Evolutionary conservation across 2,888 invertebrate genomes (phyloP).

Genomic region (Caenorhabditis sulstoni): DNA sequence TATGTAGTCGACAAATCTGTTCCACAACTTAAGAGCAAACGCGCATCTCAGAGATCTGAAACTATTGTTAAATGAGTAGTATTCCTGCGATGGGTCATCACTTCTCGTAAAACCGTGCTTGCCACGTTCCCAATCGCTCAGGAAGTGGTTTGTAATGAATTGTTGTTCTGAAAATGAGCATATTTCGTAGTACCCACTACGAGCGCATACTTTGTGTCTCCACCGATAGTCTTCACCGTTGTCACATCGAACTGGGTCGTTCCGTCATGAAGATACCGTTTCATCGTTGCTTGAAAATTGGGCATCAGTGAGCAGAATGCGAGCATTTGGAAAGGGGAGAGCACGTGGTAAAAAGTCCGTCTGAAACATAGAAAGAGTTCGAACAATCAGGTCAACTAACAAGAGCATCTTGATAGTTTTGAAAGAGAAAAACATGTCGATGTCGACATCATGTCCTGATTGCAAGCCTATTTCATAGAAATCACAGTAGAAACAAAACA

Average conservation of each 20-base stretch:
- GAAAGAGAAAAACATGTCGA: too few relatives aligned
- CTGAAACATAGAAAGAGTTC: slow-evolving; percentile 6
- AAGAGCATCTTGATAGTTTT: too few relatives aligned
- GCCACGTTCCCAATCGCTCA: neutral
- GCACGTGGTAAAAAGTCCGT: slow-evolving; percentile 6
- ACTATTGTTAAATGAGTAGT: neutral
- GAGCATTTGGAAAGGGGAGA: slow-evolving; percentile 23
- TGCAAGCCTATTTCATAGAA: slow-evolving; percentile 21
- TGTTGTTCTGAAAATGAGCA: slow-evolving; percentile 20
- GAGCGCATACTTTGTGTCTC: slow-evolving; percentile 14
- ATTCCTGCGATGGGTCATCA: neutral
- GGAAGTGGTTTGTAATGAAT: slow-evolving; percentile 19
- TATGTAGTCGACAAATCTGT: too few relatives aligned
- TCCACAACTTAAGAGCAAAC: too few relatives aligned
- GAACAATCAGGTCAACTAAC: too few relatives aligned
- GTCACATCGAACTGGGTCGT: neutral
- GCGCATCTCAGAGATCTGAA: neutral
- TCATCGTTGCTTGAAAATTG: slow-evolving; percentile 30
- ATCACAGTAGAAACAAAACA: slow-evolving; percentile 19
- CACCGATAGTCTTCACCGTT: slow-evolving; percentile 18
- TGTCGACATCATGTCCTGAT: too few relatives aligned
- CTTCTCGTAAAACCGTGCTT: slow-evolving; percentile 14
- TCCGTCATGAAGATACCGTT: slow-evolving; percentile 24
- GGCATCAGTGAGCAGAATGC: slow-evolving; percentile 21
- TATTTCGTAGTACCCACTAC: neutral